Evolutionary conservation across 2,797 vertebrate species (phyloP).

Genomic region (Sebastes matsubarae): DNA sequence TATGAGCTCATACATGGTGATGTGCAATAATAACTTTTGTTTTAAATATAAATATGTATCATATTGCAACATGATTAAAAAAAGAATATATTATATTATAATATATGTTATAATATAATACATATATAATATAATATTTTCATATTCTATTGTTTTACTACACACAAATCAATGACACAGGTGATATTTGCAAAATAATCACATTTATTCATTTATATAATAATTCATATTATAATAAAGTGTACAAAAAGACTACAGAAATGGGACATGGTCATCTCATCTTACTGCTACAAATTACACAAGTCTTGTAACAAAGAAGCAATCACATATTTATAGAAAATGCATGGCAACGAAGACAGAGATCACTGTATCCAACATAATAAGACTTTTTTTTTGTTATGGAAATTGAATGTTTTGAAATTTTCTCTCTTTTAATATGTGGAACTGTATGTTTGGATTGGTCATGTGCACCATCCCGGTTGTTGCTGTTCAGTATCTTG

Average conservation of each 20-base stretch:
- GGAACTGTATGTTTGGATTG: not conserved
- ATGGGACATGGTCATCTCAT: not conserved
- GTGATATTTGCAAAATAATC: conserved; percentile 21
- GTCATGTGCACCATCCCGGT: not conserved
- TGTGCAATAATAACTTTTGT: too few relatives aligned
- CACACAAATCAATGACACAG: conserved; percentile 3
- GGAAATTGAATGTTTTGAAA: not conserved
- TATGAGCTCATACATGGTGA: not conserved
- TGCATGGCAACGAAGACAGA: not conserved
- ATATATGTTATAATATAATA: too few relatives aligned
- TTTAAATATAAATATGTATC: not conserved
- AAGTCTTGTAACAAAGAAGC: not conserved
- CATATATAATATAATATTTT: not conserved
- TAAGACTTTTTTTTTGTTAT: not conserved
- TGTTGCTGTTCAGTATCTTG: not conserved
- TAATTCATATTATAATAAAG: conserved; percentile 6
- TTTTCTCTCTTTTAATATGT: not conserved
- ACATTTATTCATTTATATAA: conserved; percentile 16
- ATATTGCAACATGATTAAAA: not conserved
- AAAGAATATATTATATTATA: not conserved
- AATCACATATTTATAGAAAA: not conserved
- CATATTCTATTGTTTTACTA: not conserved
- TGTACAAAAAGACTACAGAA: conserved; percentile 13
- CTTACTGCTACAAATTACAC: not conserved
- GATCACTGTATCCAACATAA: not conserved